A percentile compares a stretch with the other conserved stretches of the same genome.
Evolutionary conservation across 2,113 vertebrate species (phyloP).

Genomic region (Scomber japonicus): DNA sequence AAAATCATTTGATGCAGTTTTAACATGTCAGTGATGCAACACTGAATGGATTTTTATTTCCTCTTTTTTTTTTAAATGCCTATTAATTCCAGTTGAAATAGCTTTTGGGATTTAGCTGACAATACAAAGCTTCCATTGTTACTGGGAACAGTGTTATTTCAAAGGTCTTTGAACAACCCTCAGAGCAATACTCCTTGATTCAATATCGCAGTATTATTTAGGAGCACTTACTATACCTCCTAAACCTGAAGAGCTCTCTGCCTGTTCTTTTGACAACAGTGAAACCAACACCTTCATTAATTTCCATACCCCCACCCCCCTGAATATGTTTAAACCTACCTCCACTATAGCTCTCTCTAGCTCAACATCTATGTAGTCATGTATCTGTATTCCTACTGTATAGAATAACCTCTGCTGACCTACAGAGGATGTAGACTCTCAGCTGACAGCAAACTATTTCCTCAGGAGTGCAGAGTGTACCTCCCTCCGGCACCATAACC

Average conservation of each 20-base stretch:
- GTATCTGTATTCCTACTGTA: constrained; percentile 4
- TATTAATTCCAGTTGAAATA: constrained; percentile 90
- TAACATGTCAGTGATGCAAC: constrained; percentile 78
- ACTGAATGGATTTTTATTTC: constrained; percentile 66
- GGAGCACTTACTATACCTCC: constrained; percentile 43
- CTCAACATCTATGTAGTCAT: not conserved
- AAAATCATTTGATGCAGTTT: constrained; percentile 67
- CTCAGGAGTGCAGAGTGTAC: too few relatives aligned
- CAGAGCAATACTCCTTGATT: constrained; percentile 66
- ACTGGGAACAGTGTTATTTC: constrained; percentile 82
- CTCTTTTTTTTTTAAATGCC: constrained; percentile 66
- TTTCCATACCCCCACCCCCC: constrained; percentile 23
- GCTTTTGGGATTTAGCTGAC: constrained; percentile 85
- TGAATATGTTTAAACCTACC: constrained; percentile 24
- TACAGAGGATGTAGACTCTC: constrained; percentile 9
- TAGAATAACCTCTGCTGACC: not conserved
- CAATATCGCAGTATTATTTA: constrained; percentile 73
- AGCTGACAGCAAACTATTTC: constrained; percentile 5
- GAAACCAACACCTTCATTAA: constrained; percentile 39
- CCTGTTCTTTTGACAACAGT: constrained; percentile 56
- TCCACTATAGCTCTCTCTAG: not conserved
- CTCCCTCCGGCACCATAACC: too few relatives aligned
- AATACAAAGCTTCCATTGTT: constrained; percentile 86
- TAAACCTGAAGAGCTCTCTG: constrained; percentile 27
- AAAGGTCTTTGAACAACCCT: constrained; percentile 82